Conservation (phyloP, 2,797 vertebrate species). For the Xenopus petersii region DNA sequence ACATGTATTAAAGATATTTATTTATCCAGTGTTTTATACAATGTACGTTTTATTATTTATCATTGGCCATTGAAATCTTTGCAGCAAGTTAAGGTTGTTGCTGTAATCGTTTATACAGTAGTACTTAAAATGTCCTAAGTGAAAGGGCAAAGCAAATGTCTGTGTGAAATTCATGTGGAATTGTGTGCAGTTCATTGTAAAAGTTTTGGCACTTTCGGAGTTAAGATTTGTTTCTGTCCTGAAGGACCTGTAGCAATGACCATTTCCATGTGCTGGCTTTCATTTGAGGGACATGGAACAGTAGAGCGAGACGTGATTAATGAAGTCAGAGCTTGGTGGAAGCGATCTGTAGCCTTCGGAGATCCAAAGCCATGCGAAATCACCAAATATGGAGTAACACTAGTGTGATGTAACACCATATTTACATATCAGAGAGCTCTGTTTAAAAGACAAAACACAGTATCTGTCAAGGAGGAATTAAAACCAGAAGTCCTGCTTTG, state of each 20-base stretch:
- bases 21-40: too few species aligned
- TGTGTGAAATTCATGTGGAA: too few species aligned
- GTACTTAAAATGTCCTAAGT: too few species aligned
- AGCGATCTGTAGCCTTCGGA: constrained; percentile 71
- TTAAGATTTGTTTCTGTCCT: constrained; percentile 47
- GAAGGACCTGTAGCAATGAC: constrained; percentile 59
- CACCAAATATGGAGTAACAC: constrained; percentile 79
- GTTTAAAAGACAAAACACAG: constrained; percentile 78
- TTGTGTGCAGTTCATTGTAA: too few species aligned
- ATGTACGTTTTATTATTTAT: too few species aligned
- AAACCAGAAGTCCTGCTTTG: constrained; percentile 55
- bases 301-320: constrained; percentile 69
- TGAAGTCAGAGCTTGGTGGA: constrained; percentile 67
- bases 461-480: constrained; percentile 79
- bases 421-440: constrained; percentile 75
- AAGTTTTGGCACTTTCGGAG: constrained; percentile 32
- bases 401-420: constrained; percentile 75
- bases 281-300: constrained; percentile 60
- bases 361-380: constrained; percentile 74
- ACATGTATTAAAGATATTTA: too few species aligned
- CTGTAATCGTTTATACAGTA: too few species aligned
- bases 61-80: too few species aligned
- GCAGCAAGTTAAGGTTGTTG: too few species aligned
- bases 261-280: constrained; percentile 63
- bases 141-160: too few species aligned